These are phyloP conservation scores for Drosophila seguyi DNA, from an alignment of 1,140 invertebrate species.

Conservation along the genomic window DNA sequence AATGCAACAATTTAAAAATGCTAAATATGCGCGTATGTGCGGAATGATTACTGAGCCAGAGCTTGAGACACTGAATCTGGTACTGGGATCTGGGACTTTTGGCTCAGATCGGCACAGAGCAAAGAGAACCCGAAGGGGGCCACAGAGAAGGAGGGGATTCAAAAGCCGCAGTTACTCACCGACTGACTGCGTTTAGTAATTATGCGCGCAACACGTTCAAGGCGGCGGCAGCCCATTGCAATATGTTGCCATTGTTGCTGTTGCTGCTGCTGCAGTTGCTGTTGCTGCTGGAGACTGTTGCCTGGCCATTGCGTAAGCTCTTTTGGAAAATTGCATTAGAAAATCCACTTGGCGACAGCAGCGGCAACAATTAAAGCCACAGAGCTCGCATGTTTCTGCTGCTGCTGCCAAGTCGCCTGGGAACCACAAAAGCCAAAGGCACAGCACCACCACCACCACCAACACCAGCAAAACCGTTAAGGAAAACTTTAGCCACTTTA, in stretches of 20 bases:
- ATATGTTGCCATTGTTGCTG: conserved; percentile 56
- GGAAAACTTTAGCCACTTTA: conserved; percentile 28
- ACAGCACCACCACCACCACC: conserved; percentile 12
- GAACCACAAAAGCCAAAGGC: conserved; percentile 76
- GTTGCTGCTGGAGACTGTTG: conserved; percentile 43
- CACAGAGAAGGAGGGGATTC: conserved; percentile 1
- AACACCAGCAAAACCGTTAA: conserved; percentile 32
- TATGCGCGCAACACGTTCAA: conserved; percentile 79
- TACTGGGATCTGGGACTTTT: conserved; percentile 36
- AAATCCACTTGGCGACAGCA: conserved; percentile 75
- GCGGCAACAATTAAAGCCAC: conserved; percentile 79
- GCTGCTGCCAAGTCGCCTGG: conserved; percentile 70
- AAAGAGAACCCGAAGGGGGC: conserved; percentile 32
- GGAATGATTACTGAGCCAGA: conserved; percentile 71
- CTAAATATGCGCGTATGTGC: conserved; percentile 81
- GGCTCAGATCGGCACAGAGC: conserved; percentile 36
- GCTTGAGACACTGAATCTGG: conserved; percentile 23
- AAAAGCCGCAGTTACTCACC: conserved; percentile 53
- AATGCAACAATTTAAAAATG: conserved; percentile 82
- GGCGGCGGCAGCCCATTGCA: conserved; percentile 63
- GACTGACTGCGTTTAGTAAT: conserved; percentile 64
- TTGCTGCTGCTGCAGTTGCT: conserved; percentile 11
- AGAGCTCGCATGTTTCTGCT: conserved; percentile 67
- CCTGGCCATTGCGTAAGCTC: conserved; percentile 65
- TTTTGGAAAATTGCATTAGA: conserved; percentile 79